phyloP scores from a whole-genome alignment of 2,888 invertebrate genomes.

The Dendrolimus houi region DNA sequence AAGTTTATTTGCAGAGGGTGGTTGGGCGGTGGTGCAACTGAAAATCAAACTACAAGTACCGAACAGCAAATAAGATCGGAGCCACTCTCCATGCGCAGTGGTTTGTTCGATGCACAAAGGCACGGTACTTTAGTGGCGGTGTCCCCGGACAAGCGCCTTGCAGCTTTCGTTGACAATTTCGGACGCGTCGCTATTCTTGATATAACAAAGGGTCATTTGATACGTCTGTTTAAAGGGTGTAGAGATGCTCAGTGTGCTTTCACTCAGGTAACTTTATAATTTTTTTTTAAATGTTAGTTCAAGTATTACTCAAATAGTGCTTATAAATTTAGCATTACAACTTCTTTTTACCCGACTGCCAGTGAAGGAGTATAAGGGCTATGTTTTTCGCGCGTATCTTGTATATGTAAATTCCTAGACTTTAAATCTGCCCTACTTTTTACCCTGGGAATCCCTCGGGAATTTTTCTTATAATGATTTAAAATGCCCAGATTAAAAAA shows the following conservation, averaged over 20 bases:
- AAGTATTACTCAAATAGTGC: not conserved
- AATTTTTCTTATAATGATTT: too few species aligned
- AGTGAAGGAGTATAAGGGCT: too few species aligned
- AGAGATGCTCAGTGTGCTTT: slow-evolving; percentile 97
- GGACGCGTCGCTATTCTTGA: slow-evolving; percentile 94
- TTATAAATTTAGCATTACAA: not conserved
- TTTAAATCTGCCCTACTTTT: too few species aligned
- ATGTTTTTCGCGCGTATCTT: too few species aligned
- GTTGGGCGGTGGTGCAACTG: slow-evolving; percentile 52
- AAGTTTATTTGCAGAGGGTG: slow-evolving; percentile 46
- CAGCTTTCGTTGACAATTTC: slow-evolving; percentile 89
- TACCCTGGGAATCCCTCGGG: too few species aligned
- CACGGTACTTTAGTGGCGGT: slow-evolving; percentile 82
- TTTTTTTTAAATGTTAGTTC: not conserved
- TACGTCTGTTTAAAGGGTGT: slow-evolving; percentile 96
- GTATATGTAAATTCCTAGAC: too few species aligned
- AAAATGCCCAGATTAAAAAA: too few species aligned
- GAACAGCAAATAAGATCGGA: slow-evolving; percentile 80
- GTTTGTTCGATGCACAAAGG: slow-evolving; percentile 86
- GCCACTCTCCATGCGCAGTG: slow-evolving; percentile 86
- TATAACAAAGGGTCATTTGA: slow-evolving; percentile 83
- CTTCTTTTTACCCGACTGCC: too few species aligned
- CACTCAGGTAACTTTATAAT: slow-evolving; percentile 79
- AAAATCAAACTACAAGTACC: slow-evolving; percentile 32
- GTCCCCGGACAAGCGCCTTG: slow-evolving; percentile 87